These are phyloP conservation scores for Micronisus gabar DNA, from an alignment of 2,113 vertebrate genomes.

Conservation along the genomic window DNA sequence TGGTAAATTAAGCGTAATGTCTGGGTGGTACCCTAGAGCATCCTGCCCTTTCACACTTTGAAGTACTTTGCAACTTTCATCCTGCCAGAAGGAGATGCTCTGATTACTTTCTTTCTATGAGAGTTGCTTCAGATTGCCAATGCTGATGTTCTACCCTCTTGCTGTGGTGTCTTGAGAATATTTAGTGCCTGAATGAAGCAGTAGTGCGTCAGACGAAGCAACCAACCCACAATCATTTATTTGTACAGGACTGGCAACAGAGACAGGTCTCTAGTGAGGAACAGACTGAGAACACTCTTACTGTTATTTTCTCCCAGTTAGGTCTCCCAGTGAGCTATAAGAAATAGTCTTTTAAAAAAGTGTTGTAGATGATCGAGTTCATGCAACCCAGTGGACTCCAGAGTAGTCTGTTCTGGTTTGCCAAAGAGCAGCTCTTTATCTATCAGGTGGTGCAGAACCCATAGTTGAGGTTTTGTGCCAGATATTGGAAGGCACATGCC, in stretches of 20 bases:
- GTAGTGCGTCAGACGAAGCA: not conserved
- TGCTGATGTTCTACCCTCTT: not conserved
- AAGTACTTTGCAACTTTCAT: not conserved
- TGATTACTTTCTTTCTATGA: not conserved
- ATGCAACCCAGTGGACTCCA: not conserved
- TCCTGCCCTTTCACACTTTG: not conserved
- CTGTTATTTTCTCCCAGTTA: not conserved
- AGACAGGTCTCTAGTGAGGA: not conserved
- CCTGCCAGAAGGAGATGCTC: not conserved
- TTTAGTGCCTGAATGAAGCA: not conserved
- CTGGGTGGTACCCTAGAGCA: not conserved
- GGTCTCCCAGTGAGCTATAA: not conserved
- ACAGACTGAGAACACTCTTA: not conserved
- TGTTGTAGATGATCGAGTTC: not conserved
- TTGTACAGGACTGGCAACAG: not conserved
- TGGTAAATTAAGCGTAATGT: not conserved
- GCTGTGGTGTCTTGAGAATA: not conserved
- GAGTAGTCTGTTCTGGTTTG: not conserved
- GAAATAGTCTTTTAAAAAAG: not conserved
- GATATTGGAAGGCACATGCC: not conserved
- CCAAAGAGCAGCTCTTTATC: not conserved
- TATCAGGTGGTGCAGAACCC: not conserved
- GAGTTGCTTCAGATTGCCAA: not conserved
- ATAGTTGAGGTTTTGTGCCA: not conserved
- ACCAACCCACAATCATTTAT: not conserved